Conservation (phyloP, 2,888 invertebrate species). For the Panzeria rudis region DNA sequence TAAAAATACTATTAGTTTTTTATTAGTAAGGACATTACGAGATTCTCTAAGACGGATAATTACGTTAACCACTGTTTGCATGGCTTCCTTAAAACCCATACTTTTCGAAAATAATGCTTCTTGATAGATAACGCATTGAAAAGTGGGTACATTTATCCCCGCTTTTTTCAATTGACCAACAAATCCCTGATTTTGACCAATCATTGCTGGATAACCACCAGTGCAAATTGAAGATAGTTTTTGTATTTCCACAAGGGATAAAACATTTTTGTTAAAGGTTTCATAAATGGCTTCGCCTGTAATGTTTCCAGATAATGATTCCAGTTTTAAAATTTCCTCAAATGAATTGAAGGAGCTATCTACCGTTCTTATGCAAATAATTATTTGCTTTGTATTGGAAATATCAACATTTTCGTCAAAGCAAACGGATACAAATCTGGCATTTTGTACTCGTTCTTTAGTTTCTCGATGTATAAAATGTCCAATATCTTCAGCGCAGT, state of each 20-base stretch:
- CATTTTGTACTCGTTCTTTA: not conserved
- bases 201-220: slow-evolving; percentile 21
- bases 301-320: slow-evolving; percentile 22
- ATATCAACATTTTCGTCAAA: slow-evolving; percentile 26
- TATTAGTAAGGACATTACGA: slow-evolving; percentile 15
- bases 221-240: slow-evolving; percentile 26
- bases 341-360: slow-evolving; percentile 18
- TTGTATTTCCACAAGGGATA: slow-evolving; percentile 19
- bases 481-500: slow-evolving; percentile 11
- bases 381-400: slow-evolving; percentile 18
- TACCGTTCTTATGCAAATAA: slow-evolving; percentile 17
- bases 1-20: slow-evolving; percentile 3
- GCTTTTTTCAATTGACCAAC: not conserved
- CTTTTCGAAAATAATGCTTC: slow-evolving; percentile 22
- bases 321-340: slow-evolving; percentile 29
- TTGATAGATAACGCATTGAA: slow-evolving; percentile 38
- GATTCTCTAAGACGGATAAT: slow-evolving; percentile 43
- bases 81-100: slow-evolving; percentile 21
- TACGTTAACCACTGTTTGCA: slow-evolving; percentile 26
- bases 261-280: slow-evolving; percentile 10
- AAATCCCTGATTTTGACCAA: slow-evolving; percentile 14
- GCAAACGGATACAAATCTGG: not conserved
- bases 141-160: slow-evolving; percentile 20
- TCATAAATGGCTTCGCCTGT: slow-evolving; percentile 34
- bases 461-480: slow-evolving; percentile 3